Evolutionary conservation across 2,888 invertebrate species (phyloP).

Genomic region (Coleophora deauratella): DNA sequence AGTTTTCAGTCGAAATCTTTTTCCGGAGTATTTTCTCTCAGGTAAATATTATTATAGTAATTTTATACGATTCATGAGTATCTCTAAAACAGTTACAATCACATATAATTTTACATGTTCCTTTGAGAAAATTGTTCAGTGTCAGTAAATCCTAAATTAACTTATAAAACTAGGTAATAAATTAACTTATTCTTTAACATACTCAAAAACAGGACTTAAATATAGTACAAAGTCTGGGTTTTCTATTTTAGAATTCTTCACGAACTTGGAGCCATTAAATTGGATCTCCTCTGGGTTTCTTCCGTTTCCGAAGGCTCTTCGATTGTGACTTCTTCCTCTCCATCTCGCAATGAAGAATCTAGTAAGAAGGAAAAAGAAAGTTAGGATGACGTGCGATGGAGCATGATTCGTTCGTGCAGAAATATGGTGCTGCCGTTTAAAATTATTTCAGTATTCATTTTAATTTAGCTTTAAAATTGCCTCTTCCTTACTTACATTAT

Average conservation of each 20-base stretch:
- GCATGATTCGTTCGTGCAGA: no score
- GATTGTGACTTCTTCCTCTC: slow-evolving; percentile 21
- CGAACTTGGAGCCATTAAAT: slow-evolving; percentile 43
- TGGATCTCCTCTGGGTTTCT: slow-evolving; percentile 36
- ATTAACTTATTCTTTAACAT: slow-evolving; percentile 19
- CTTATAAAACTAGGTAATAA: slow-evolving; percentile 25
- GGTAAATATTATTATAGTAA: no score
- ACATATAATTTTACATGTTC: slow-evolving; percentile 10
- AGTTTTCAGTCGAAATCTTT: slow-evolving; percentile 49
- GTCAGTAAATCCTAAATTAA: no score
- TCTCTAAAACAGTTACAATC: no score
- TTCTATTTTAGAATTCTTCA: slow-evolving; percentile 26
- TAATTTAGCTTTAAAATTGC: no score
- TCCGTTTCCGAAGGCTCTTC: slow-evolving; percentile 10
- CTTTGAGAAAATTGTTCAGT: no score
- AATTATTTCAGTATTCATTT: no score
- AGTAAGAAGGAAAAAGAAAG: slow-evolving; percentile 38
- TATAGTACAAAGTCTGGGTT: slow-evolving; percentile 32
- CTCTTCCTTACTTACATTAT: no score
- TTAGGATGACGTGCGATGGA: no score
- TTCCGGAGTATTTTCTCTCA: slow-evolving; percentile 29
- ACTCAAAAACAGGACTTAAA: slow-evolving; percentile 68
- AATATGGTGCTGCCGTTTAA: no score
- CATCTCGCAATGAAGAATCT: slow-evolving; percentile 42
- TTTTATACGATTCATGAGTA: no score